These are phyloP conservation scores for Baryphthengus martii DNA, from an alignment of 2,113 vertebrate genomes.

Conservation along the genomic window DNA sequence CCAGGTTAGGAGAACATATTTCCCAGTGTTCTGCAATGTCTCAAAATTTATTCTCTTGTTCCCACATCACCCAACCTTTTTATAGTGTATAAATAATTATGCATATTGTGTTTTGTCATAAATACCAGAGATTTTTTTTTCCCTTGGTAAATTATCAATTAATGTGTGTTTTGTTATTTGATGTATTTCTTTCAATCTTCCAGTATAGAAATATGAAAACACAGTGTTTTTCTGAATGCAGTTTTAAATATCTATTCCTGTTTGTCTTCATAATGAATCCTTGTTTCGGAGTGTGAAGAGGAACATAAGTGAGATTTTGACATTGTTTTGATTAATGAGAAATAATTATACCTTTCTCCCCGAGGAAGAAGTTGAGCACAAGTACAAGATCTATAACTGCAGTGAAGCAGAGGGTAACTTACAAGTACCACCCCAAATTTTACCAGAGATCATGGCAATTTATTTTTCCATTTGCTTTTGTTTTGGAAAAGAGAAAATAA, in stretches of 20 bases:
- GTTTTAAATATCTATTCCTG: not conserved
- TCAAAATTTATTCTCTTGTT: not conserved
- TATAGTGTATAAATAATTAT: not conserved
- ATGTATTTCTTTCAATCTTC: not conserved
- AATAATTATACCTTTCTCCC: not conserved
- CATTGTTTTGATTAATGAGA: not conserved
- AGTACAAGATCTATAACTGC: not conserved
- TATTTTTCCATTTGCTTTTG: not conserved
- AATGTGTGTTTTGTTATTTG: not conserved
- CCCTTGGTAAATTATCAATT: not conserved
- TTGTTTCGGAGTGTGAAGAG: not conserved
- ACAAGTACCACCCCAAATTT: not conserved
- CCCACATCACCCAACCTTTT: not conserved
- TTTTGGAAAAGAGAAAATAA: not conserved
- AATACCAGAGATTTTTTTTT: not conserved
- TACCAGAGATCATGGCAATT: not conserved
- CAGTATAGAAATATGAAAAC: not conserved
- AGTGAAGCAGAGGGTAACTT: not conserved
- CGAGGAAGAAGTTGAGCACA: not conserved
- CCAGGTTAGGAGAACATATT: not conserved
- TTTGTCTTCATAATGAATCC: not conserved
- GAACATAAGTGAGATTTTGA: not conserved
- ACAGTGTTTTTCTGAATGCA: accelerated
- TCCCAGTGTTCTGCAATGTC: accelerated
- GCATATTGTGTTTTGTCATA: not conserved